Evolutionary conservation across 2,797 vertebrate genomes (phyloP).

Genomic region (Acanthurus tractus): DNA sequence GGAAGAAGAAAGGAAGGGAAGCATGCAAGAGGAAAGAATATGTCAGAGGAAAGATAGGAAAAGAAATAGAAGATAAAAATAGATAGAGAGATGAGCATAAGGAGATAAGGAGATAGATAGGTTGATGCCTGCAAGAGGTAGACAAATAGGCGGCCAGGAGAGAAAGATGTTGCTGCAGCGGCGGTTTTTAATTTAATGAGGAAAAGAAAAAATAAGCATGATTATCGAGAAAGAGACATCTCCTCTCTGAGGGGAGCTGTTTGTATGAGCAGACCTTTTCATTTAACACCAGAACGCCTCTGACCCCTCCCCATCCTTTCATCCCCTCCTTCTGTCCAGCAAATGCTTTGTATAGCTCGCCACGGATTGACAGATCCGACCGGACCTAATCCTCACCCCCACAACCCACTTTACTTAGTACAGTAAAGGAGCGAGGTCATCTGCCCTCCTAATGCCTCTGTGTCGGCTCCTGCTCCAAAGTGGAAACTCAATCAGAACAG

Average conservation of each 20-base stretch:
- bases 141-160: constrained; percentile 13
- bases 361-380: constrained; percentile 63
- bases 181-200: constrained; percentile 24
- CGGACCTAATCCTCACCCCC: constrained; percentile 59
- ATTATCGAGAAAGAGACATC: neutral
- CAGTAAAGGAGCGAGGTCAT: constrained; percentile 69
- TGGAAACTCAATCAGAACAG: constrained; percentile 77
- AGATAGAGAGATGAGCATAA: constrained; percentile 16
- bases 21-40: constrained; percentile 63
- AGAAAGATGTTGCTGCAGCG: neutral
- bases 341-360: constrained; percentile 65
- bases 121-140: neutral
- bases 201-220: constrained; percentile 11
- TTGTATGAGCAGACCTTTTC: constrained; percentile 30
- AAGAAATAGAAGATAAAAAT: constrained; percentile 63
- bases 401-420: constrained; percentile 53
- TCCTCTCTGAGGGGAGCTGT: constrained; percentile 11
- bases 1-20: constrained; percentile 76
- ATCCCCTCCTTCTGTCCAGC: constrained; percentile 44
- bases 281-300: constrained; percentile 35
- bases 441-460: constrained; percentile 73
- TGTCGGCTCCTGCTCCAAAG: constrained; percentile 68
- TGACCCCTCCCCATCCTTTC: constrained; percentile 25
- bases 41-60: constrained; percentile 66
- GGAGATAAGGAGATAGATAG: constrained; percentile 35